Percentiles rank a stretch among this genome's conserved stretches.
phyloP scores from a whole-genome alignment of 2,113 vertebrate genomes.

The Thryonomys swinderianus region DNA sequence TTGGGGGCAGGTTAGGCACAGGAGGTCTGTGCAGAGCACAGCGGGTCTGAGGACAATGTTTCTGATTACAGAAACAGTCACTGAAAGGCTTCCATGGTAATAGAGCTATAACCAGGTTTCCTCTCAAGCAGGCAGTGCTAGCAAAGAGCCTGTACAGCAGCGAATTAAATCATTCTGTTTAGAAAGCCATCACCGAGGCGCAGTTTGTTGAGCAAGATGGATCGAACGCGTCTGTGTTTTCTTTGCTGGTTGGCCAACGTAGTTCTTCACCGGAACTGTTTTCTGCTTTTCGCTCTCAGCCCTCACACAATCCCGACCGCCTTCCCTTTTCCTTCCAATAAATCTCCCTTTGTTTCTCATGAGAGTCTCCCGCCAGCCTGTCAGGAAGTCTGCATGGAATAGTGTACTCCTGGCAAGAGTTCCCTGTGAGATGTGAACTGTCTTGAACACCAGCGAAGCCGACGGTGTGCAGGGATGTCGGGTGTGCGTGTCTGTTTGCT shows the following conservation, averaged over 20 bases:
- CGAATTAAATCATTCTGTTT: slow-evolving; percentile 34
- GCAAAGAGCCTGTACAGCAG: neutral
- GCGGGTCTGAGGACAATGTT: neutral
- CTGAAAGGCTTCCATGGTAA: neutral
- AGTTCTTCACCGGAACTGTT: slow-evolving; percentile 58
- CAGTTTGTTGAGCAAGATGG: slow-evolving; percentile 72
- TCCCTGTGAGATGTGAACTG: slow-evolving; percentile 73
- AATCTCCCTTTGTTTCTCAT: slow-evolving; percentile 79
- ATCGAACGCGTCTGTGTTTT: slow-evolving; percentile 67
- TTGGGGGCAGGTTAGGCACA: neutral
- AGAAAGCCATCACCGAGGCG: slow-evolving; percentile 45
- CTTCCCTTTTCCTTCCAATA: slow-evolving; percentile 72
- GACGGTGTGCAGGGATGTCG: slow-evolving; percentile 1
- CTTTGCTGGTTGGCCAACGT: slow-evolving; percentile 49
- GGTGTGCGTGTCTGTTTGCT: slow-evolving; percentile 63
- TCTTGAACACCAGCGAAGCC: slow-evolving; percentile 68
- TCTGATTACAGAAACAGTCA: neutral
- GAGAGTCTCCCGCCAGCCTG: slow-evolving; percentile 78
- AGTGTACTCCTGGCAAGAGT: slow-evolving; percentile 82
- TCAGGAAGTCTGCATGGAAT: slow-evolving; percentile 80
- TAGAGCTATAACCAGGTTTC: neutral
- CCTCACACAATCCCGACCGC: neutral
- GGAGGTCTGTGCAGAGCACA: neutral
- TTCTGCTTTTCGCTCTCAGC: slow-evolving; percentile 60
- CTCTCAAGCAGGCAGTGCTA: neutral